Evolutionary conservation across 2,888 invertebrate species (phyloP).

Genomic region (Cheilosia soror): DNA sequence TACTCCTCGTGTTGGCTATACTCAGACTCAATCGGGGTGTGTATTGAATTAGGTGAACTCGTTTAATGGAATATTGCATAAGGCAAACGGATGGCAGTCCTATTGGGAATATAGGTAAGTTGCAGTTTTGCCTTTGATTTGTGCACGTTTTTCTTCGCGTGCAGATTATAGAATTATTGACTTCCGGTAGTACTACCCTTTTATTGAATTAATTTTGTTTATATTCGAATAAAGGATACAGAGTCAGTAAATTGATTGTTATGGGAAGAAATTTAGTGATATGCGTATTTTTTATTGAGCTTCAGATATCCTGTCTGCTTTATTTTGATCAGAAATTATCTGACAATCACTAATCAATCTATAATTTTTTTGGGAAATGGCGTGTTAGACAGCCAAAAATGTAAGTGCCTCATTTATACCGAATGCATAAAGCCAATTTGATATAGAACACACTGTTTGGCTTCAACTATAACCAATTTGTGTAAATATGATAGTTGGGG

Average conservation of each 20-base stretch:
- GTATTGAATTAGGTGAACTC: conserved; percentile 67
- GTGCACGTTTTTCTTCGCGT: conserved; percentile 23
- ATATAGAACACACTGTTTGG: too few relatives aligned
- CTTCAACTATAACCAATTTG: too few relatives aligned
- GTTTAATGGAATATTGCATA: conserved; percentile 55
- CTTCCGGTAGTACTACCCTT: neutral
- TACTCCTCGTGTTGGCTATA: conserved; percentile 18
- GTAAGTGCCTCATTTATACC: too few relatives aligned
- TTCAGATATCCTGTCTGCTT: neutral
- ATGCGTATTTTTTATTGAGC: neutral
- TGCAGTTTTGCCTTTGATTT: conserved; percentile 48
- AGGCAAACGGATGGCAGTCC: conserved; percentile 25
- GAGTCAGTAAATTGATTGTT: conserved; percentile 9
- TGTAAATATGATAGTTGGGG: too few relatives aligned
- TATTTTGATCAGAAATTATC: too few relatives aligned
- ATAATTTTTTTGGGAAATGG: too few relatives aligned
- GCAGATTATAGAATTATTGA: neutral
- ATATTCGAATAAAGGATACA: neutral
- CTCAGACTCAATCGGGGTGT: conserved; percentile 49
- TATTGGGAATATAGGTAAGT: conserved; percentile 8
- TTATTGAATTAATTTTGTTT: conserved; percentile 16
- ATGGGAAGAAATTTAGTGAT: neutral
- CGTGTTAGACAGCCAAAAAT: too few relatives aligned
- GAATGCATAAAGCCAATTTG: too few relatives aligned
- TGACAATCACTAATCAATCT: too few relatives aligned